Percentiles rank a stretch among this genome's conserved stretches.
Evolutionary conservation across 2,888 invertebrate genomes (phyloP).

Genomic region (Encarsia formosa): DNA sequence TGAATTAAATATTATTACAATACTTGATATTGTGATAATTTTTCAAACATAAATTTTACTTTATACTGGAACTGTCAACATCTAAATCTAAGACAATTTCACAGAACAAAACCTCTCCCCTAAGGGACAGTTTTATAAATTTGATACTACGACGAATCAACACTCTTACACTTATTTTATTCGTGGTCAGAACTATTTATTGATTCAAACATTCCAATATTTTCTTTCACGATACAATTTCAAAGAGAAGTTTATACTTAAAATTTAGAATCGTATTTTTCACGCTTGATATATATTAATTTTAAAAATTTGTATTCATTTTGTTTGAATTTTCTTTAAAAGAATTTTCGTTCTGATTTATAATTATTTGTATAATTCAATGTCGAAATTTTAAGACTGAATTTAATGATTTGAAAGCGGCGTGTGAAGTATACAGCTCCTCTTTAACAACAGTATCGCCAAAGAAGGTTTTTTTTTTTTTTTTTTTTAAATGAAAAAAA

Average conservation of each 20-base stretch:
- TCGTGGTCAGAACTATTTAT: conserved; percentile 23
- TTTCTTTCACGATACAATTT: conserved; percentile 32
- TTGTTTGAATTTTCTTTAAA: not conserved
- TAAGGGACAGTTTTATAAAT: conserved; percentile 49
- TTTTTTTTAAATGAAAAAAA: not conserved
- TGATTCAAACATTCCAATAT: conserved; percentile 14
- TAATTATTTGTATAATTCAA: too few relatives aligned
- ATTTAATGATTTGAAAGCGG: too few relatives aligned
- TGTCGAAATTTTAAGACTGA: too few relatives aligned
- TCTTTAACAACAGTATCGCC: too few relatives aligned
- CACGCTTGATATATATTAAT: not conserved
- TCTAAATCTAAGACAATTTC: conserved; percentile 46
- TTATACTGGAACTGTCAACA: conserved; percentile 42
- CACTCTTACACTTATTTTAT: conserved; percentile 22
- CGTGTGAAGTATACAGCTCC: too few relatives aligned
- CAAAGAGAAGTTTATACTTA: conserved; percentile 25
- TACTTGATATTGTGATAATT: conserved; percentile 28
- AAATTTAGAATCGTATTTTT: conserved; percentile 5
- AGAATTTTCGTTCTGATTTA: too few relatives aligned
- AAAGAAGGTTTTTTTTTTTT: not conserved
- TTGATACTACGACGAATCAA: conserved; percentile 30
- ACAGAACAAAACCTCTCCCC: conserved; percentile 46
- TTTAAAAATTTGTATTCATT: conserved; percentile 2
- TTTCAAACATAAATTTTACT: conserved; percentile 32
- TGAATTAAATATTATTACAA: conserved; percentile 25